Evolutionary conservation across 2,113 vertebrate genomes (phyloP), one percentile per base, ranked within the genome.

Genomic region (Psilopsiagon aymara): DNA sequence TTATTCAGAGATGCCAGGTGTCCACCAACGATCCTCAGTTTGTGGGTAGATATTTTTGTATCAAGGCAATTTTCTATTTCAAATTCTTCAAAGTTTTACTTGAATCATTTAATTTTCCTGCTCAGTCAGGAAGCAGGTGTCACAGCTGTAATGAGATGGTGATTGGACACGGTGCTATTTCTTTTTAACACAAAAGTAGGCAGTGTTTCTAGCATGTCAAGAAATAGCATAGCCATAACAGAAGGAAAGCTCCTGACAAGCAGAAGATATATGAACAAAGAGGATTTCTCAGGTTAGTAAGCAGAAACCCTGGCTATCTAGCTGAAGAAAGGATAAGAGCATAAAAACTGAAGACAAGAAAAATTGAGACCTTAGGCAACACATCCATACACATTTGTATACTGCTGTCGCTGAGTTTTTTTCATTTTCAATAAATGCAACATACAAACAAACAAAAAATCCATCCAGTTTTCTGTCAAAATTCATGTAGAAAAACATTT

Each of bases 401-500:
- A 53, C 44, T 76, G 91, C 77, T 90, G 82, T 86, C 85, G 83
- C 39, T 51, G 51, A 92, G 68, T 31, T 90, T 86, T 95, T 89
- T 75, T 89, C 82, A 57, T 91, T 95, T 95, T 88, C 95, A 86
- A 79, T 79, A 92, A 86, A 88, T 75, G 77, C 80, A 91, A 76
- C 41, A 84, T 21, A 79, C 27, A 93, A 96, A 75, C 68, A 92
- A 93, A 92, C 82, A 96, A 84, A 91, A 96, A 92, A 94, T 89
- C 74, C 66, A 91, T 94, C 74, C 88, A 79, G 93, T 92, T 91
- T 94, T 53, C 86, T 66, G 92, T 96, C 86, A 90, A 95, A 93
- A 92, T 85, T 94, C 74, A 91, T 92, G 88, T 87, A 79, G 49
- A 82, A 92, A 94, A 92, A 59, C 88, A 96, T 96, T 96, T 94